phyloP scores from a whole-genome alignment of 2,797 vertebrate genomes.

The Fundulus diaphanus region DNA sequence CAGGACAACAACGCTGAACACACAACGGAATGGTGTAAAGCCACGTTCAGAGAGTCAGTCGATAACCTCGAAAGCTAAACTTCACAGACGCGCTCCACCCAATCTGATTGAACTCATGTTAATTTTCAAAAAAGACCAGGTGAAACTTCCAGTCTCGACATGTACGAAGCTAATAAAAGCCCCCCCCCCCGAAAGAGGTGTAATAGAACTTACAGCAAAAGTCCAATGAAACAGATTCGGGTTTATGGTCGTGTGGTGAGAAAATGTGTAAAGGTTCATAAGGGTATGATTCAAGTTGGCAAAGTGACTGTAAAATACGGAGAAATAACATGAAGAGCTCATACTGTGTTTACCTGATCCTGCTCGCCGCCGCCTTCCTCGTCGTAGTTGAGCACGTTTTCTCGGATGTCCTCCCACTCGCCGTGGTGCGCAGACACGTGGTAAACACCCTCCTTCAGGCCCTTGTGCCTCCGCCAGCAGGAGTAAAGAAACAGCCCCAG shows the following conservation, averaged over 20 bases:
- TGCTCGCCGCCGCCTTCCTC: slow-evolving; percentile 92
- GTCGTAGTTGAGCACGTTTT: slow-evolving; percentile 91
- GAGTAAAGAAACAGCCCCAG: slow-evolving; percentile 86
- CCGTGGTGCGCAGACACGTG: slow-evolving; percentile 83
- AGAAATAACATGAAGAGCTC: background rate
- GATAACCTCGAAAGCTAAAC: background rate
- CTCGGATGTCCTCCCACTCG: slow-evolving; percentile 89
- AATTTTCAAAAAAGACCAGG: background rate
- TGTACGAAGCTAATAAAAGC: background rate
- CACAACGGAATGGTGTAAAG: background rate
- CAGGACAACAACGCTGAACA: background rate
- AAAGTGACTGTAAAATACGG: background rate
- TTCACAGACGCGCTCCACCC: too few species aligned
- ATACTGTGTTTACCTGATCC: slow-evolving; percentile 82
- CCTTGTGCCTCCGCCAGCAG: slow-evolving; percentile 83
- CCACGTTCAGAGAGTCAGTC: background rate
- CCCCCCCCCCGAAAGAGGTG: background rate
- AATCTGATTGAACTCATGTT: background rate
- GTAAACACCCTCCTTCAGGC: slow-evolving; percentile 83
- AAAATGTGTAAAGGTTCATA: background rate
- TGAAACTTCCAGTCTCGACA: background rate
- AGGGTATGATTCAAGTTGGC: too few species aligned
- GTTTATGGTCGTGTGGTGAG: background rate
- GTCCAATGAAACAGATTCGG: background rate
- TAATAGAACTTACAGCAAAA: background rate